Evolutionary conservation across 2,797 vertebrate species (phyloP).

Genomic region (Poliocrania exsul): DNA sequence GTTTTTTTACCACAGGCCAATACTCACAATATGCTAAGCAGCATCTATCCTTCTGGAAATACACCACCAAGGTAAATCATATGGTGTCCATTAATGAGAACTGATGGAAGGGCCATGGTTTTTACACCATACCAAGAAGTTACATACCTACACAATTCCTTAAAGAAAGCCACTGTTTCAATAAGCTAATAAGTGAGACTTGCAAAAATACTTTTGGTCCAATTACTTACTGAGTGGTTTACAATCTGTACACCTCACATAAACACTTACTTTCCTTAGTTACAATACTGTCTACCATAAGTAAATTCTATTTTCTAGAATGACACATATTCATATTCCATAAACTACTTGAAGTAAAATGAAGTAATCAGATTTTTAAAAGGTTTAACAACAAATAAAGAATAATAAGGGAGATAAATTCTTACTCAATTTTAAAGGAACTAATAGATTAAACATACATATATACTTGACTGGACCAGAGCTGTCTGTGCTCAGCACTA

Average conservation of each 20-base stretch:
- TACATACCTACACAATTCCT: background rate
- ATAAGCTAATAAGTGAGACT: background rate
- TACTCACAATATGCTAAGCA: background rate
- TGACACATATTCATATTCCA: background rate
- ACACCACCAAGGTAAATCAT: background rate
- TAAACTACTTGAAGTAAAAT: background rate
- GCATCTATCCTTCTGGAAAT: background rate
- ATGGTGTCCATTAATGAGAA: background rate
- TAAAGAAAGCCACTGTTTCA: background rate
- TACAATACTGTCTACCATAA: background rate
- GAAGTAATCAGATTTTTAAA: background rate
- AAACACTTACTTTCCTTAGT: background rate
- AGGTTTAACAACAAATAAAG: background rate
- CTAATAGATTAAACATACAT: background rate
- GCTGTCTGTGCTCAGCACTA: background rate
- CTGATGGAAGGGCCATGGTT: background rate
- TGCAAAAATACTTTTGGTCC: background rate
- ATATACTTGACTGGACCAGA: background rate
- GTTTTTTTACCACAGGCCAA: background rate
- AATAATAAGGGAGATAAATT: background rate
- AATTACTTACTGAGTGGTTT: background rate
- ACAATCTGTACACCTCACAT: background rate
- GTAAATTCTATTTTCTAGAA: background rate
- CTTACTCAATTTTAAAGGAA: background rate
- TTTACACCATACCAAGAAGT: background rate